Evolutionary conservation across 2,113 vertebrate genomes (phyloP), one percentile per base, ranked within the genome.

Genomic region (Pomatostomus ruficeps): DNA sequence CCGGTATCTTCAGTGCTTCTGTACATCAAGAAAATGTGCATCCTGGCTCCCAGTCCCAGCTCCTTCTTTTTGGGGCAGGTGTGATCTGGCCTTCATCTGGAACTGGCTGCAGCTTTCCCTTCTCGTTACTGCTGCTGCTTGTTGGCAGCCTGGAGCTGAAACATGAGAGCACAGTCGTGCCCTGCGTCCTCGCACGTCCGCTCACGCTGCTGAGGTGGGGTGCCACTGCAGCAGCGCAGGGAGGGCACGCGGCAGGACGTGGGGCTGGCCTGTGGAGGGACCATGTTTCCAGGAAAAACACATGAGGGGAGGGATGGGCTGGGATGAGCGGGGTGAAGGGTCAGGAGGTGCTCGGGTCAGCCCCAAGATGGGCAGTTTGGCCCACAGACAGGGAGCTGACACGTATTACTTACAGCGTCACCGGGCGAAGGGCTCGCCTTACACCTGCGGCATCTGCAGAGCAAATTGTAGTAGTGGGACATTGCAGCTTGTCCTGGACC

Each of bases 381-480:
- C 78, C 20, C 67, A 35, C 29, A 17, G 83, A 81, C 74, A 91
- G 75, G 36, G 62, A 43, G 89, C 66, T 75, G 91, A 42, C 75
- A 79, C 31, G 9, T 71, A 82, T 97, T 68, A 65, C 45, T 96
- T 95, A 79, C 96, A 87, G 10, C 7, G 74, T 71, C 80, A 85
- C 48, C 55, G 46, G 51, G 76, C 22, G 10, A 67, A 48, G 74
- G 84, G 95, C 91, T 97, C 95, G 12, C 89, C 84, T 97, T 96
- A 72, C 92, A 8, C 63, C 26, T 14, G 6, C 7, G 68, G 80
- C 63, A 6, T n/a, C 36, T 0, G n/a, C 48, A 42, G 45, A 81
- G 72, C 66, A 46, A 70, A 79, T 13, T 12, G 80, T 14, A 54
- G 38, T 20, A n/a, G 77, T 52, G 75, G 82, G 54, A 52, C 72